Conservation (phyloP, 1,140 invertebrate genomes). For the Sycophila sp. region DNA sequence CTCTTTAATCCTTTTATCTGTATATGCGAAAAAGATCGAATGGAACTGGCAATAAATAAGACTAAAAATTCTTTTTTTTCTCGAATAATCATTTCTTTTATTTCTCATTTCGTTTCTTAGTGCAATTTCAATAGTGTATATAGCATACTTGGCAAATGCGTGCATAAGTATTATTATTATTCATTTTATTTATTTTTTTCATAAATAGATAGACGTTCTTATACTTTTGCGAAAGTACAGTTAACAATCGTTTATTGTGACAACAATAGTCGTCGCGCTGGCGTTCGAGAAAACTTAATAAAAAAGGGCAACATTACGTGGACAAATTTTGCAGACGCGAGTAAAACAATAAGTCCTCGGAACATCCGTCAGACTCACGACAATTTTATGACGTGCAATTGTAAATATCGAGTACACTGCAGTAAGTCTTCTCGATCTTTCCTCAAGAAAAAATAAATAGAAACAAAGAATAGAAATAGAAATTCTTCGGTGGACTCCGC, state of each 20-base stretch:
- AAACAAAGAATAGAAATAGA: too few relatives aligned
- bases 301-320: too few relatives aligned
- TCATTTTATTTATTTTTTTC: slow-evolving; percentile 3
- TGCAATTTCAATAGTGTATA: slow-evolving; percentile 35
- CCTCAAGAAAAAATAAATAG: too few relatives aligned
- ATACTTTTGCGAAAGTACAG: slow-evolving; percentile 5
- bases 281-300: background rate
- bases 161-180: too few relatives aligned
- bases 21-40: slow-evolving; percentile 19
- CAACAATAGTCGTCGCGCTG: background rate
- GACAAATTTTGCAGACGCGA: too few relatives aligned
- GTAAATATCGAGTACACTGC: too few relatives aligned
- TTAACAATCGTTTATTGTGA: background rate
- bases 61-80: slow-evolving; percentile 4
- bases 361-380: background rate
- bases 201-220: slow-evolving; percentile 13
- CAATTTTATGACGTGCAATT: too few relatives aligned
- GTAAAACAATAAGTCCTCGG: background rate
- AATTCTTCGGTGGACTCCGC: background rate
- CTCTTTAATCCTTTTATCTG: slow-evolving; percentile 43
- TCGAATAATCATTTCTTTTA: slow-evolving; percentile 24
- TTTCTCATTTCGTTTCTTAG: slow-evolving; percentile 15
- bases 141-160: slow-evolving; percentile 26
- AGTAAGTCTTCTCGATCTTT: too few relatives aligned
- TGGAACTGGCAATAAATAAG: slow-evolving; percentile 35